These are phyloP conservation scores for Ochropleura plecta DNA, from an alignment of 2,888 invertebrate genomes.

Conservation along the genomic window DNA sequence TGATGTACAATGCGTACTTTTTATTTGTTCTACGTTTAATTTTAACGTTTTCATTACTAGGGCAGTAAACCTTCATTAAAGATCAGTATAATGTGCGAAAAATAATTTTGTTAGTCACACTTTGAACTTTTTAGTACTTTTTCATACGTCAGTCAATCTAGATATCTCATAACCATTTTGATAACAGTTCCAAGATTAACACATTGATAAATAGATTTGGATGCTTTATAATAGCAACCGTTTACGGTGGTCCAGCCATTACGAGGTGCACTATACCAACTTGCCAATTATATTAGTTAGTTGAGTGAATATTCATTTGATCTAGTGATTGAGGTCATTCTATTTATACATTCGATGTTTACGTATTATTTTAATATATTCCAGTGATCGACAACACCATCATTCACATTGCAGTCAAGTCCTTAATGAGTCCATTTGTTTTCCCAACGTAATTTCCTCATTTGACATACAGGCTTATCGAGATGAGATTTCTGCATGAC, in stretches of 20 bases:
- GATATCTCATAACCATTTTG: not conserved
- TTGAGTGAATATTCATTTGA: not conserved
- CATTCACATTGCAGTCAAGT: constrained; percentile 21
- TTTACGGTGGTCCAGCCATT: not conserved
- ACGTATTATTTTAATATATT: constrained; percentile 21
- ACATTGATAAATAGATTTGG: not conserved
- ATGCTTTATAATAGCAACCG: not conserved
- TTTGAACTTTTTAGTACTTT: not conserved
- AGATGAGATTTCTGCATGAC: not conserved
- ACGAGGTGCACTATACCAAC: not conserved
- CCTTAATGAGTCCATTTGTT: constrained; percentile 37
- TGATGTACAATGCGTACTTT: constrained; percentile 32
- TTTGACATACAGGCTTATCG: not conserved
- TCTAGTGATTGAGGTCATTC: not conserved
- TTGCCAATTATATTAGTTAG: not conserved
- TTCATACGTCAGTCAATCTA: not conserved
- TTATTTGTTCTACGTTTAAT: constrained; percentile 34
- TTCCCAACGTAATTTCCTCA: constrained; percentile 20
- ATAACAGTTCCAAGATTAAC: not conserved
- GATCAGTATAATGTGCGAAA: not conserved
- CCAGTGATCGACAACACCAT: constrained; percentile 22
- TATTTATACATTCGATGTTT: not conserved
- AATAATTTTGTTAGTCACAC: not conserved
- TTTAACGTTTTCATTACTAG: constrained; percentile 48
- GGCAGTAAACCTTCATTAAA: not conserved